Evolutionary conservation across 2,113 vertebrate species (phyloP).

Genomic region (Atlantisia rogersi): DNA sequence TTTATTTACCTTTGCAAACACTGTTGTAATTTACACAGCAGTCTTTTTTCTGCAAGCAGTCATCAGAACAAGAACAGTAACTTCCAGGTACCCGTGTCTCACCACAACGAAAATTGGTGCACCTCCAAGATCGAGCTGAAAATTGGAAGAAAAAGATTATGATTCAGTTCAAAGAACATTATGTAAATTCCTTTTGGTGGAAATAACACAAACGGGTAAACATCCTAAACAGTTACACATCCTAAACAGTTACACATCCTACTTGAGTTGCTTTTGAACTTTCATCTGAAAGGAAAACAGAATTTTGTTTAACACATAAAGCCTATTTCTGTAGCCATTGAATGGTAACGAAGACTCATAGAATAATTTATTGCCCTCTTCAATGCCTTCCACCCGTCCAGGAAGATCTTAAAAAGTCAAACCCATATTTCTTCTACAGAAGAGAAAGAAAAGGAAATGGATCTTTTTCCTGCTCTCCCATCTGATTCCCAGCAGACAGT

Average conservation of each 20-base stretch:
- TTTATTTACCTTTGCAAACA: slow-evolving; percentile 77
- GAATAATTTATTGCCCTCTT: neutral
- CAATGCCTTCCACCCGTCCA: neutral
- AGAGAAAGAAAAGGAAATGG: neutral
- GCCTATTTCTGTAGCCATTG: neutral
- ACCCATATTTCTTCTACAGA: neutral
- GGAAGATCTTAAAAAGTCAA: neutral
- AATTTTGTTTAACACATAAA: neutral
- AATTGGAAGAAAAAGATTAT: neutral
- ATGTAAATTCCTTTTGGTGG: neutral
- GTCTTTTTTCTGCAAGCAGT: slow-evolving; percentile 77
- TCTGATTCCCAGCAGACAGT: neutral
- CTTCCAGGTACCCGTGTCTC: slow-evolving; percentile 72
- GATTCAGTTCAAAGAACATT: neutral
- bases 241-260: neutral
- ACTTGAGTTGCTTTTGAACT: neutral
- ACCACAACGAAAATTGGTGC: slow-evolving; percentile 79
- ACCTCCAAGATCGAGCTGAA: slow-evolving; percentile 77
- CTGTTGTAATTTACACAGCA: slow-evolving; percentile 81
- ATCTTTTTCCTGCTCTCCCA: neutral
- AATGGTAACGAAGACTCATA: neutral
- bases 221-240: too few relatives aligned
- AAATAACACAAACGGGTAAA: neutral
- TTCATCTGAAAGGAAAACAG: neutral
- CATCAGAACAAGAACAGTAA: slow-evolving; percentile 82